Evolutionary conservation across 2,797 vertebrate genomes (phyloP), one percentile per base, ranked within the genome.

Genomic region (Pampus argenteus): DNA sequence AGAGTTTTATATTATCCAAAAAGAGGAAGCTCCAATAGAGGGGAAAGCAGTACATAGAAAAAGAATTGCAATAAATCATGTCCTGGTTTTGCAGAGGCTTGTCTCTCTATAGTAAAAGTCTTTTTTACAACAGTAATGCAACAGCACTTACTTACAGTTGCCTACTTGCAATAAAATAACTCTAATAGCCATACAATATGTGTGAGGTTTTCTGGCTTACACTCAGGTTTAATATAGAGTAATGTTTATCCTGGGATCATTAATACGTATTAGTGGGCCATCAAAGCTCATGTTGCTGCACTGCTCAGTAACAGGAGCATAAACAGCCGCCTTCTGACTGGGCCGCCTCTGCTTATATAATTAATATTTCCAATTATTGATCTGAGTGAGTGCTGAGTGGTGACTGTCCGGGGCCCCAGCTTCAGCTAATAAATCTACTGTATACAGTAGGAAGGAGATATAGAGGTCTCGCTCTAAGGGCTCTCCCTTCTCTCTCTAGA

Each of bases 361-460:
- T 95, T 94, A 94, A 94, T 95, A 95, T 94, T 94, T 92, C 91
- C 93, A 93, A 94, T 94, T 94, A 95, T 94, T 94, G 93, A 95
- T 95, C 89, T 82, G 87, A 93, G 88, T 86, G 81, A 92, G 88
- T 85, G 89, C 91, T 92, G 92, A 90, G 90, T 79, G 88, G 89
- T 92, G 90, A 91, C 90, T 92, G 93, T 92, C 92, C 77, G 42
- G 89, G 87, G 82, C 90, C 79, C 78, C 38, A 17, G 85, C 74
- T 84, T 60, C 76, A 76, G 71, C 86, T 92, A 85, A 88, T 94
- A 93, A 94, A 94, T 94, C 85, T 90, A 71, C 74, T 71, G 72
- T 85, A 78, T 76, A 86, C 84, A 92, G 87, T 73, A 79, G 54
- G 77, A 78, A 72, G 62, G 76, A 84, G 61, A 64, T 15, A 34